Percentiles rank a stretch among this genome's conserved stretches.
Conservation (phyloP, 2,888 invertebrate species). For the Dicycla oo region DNA sequence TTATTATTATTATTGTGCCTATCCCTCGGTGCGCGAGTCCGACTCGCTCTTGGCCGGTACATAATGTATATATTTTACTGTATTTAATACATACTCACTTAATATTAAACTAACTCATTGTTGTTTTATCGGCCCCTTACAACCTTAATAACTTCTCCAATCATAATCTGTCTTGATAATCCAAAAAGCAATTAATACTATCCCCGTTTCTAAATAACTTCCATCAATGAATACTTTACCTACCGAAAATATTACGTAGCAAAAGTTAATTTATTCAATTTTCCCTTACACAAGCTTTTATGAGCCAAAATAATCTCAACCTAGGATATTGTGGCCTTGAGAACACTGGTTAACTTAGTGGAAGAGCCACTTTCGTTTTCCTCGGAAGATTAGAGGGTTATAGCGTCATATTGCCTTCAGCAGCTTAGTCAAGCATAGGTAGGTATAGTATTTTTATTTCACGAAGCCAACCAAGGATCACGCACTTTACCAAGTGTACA, state of each 20-base stretch:
- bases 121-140: not conserved
- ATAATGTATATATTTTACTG: too few species aligned
- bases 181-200: conserved; percentile 52
- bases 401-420: not conserved
- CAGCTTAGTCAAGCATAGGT: not conserved
- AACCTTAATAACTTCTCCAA: not conserved
- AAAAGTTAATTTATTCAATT: conserved; percentile 52
- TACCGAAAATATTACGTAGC: conserved; percentile 31
- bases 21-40: too few species aligned
- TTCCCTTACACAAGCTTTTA: conserved; percentile 36
- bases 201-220: not conserved
- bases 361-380: not conserved
- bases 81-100: too few species aligned
- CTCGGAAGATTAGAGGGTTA: not conserved
- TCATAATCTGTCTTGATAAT: conserved; percentile 17
- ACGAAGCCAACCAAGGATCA: too few species aligned
- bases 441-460: too few species aligned
- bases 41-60: too few species aligned
- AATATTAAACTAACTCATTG: not conserved
- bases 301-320: conserved; percentile 17
- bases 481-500: too few species aligned
- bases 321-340: conserved; percentile 16
- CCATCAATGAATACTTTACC: conserved; percentile 23
- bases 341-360: not conserved
- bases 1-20: too few species aligned